Evolutionary conservation across 2,888 invertebrate species (phyloP).

Genomic region (Brenthis ino): DNA sequence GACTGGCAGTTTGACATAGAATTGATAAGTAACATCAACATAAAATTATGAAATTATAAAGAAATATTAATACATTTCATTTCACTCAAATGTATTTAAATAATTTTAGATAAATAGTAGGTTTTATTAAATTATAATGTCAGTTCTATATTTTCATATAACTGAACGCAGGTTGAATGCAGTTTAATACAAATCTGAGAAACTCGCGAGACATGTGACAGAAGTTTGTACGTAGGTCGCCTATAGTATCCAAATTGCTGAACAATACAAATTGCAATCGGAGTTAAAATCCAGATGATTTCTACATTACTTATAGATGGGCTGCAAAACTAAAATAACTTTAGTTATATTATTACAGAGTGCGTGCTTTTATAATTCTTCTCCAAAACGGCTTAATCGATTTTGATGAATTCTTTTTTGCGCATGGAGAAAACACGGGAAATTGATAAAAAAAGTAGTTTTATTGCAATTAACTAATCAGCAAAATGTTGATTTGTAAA

Average conservation of each 20-base stretch:
- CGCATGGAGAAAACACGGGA: no score
- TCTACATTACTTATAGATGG: neutral
- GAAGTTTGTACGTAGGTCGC: conserved; percentile 50
- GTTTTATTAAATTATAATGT: neutral
- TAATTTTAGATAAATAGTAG: neutral
- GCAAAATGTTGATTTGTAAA: no score
- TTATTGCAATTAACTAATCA: no score
- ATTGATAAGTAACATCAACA: no score
- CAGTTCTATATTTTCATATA: conserved; percentile 18
- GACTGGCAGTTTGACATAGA: no score
- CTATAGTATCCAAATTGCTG: conserved; percentile 14
- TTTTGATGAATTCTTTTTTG: no score
- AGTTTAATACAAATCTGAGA: conserved; percentile 61
- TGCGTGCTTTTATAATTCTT: no score
- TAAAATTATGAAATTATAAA: neutral
- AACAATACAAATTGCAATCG: conserved; percentile 27
- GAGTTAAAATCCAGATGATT: conserved; percentile 8
- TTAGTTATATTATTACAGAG: no score
- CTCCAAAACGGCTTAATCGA: no score
- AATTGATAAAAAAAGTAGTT: no score
- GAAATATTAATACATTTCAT: neutral
- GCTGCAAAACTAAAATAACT: neutral
- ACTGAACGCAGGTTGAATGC: conserved; percentile 40
- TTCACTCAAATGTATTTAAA: neutral
- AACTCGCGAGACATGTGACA: conserved; percentile 68